Evolutionary conservation across 1,140 invertebrate genomes (phyloP).

Genomic region (Drosophila bocki): DNA sequence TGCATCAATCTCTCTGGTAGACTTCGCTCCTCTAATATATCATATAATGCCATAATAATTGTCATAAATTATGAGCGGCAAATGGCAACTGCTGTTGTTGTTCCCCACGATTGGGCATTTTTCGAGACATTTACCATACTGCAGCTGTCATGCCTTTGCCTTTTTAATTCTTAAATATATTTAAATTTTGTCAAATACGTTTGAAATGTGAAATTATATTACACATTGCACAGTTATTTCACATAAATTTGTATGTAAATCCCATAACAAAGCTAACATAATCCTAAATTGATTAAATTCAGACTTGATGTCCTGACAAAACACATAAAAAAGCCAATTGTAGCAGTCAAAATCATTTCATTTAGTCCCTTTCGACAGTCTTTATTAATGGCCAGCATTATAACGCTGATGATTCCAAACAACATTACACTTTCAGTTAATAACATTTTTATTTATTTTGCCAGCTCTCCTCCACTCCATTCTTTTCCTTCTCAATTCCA

Average conservation of each 20-base stretch:
- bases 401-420: constrained; percentile 35
- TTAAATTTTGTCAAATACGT: background rate
- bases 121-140: constrained; percentile 45
- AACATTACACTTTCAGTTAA: constrained; percentile 53
- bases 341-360: constrained; percentile 4
- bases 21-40: constrained; percentile 18
- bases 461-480: background rate
- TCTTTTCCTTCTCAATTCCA: constrained; percentile 35
- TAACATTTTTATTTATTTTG: constrained; percentile 59
- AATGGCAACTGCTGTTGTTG: constrained; percentile 43
- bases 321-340: background rate
- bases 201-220: background rate
- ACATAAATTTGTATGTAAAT: background rate
- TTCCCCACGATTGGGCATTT: constrained; percentile 14
- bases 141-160: constrained; percentile 49
- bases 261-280: background rate
- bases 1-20: constrained; percentile 9
- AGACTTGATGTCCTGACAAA: background rate
- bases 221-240: background rate
- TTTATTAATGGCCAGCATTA: constrained; percentile 44
- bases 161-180: background rate
- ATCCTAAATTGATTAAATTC: constrained; percentile 9
- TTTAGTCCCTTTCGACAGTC: constrained; percentile 1
- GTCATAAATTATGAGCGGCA: constrained; percentile 72
- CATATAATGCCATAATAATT: constrained; percentile 62